Evolutionary conservation across 2,797 vertebrate species (phyloP).

Genomic region (Allobates femoralis): DNA sequence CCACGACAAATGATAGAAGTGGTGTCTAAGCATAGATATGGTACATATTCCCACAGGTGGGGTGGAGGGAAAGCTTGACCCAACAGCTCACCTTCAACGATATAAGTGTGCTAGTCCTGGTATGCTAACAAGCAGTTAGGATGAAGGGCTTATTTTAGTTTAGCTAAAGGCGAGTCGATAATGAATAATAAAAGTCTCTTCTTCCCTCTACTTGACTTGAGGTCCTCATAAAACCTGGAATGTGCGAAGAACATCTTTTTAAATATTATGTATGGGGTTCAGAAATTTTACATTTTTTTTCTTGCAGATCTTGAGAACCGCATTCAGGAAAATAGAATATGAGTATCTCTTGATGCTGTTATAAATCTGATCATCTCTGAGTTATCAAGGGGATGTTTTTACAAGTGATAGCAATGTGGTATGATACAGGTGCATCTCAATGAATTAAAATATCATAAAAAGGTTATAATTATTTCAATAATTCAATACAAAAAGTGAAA

Average conservation of each 20-base stretch:
- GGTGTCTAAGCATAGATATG: background rate
- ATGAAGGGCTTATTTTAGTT: constrained; percentile 56
- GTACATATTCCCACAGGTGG: constrained; percentile 53
- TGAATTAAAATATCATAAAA: too few species aligned
- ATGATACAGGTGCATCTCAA: too few species aligned
- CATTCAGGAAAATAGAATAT: constrained; percentile 21
- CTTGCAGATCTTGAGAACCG: constrained; percentile 21
- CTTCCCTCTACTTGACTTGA: constrained; percentile 59
- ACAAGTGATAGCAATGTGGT: too few species aligned
- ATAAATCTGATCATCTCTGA: too few species aligned
- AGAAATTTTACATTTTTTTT: constrained; percentile 34
- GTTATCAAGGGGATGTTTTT: too few species aligned
- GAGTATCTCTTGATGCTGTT: background rate
- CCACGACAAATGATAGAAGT: background rate
- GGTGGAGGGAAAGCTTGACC: constrained; percentile 37
- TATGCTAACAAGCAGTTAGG: constrained; percentile 62
- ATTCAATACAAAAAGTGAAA: too few species aligned
- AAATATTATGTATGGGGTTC: constrained; percentile 26
- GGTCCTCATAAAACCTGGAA: constrained; percentile 59
- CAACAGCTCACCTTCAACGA: constrained; percentile 28
- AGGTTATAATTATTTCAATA: too few species aligned
- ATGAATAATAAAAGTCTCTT: constrained; percentile 61
- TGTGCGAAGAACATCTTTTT: constrained; percentile 52
- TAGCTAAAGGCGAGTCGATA: constrained; percentile 61
- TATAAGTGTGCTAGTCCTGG: constrained; percentile 50